A percentile compares a stretch with the other conserved stretches of the same genome.
phyloP scores from a whole-genome alignment of 2,888 invertebrate genomes.

The Polymixis lichenea region DNA sequence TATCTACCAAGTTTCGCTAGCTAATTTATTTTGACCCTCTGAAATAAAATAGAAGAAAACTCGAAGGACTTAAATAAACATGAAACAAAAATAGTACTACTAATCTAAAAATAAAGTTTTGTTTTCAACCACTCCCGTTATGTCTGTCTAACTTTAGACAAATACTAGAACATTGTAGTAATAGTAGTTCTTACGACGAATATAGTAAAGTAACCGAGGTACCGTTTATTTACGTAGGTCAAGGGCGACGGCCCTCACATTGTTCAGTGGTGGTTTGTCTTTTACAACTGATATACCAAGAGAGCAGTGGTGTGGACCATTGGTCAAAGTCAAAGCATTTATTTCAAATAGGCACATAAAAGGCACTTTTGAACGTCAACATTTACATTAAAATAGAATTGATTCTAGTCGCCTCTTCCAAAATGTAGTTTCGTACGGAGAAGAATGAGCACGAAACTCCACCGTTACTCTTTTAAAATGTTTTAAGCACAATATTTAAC shows the following conservation, averaged over 20 bases:
- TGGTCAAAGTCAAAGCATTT: no score
- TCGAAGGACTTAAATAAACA: background rate
- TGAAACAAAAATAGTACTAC: background rate
- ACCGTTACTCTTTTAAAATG: no score
- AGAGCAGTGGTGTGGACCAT: no score
- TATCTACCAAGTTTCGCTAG: background rate
- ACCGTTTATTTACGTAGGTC: conserved; percentile 17
- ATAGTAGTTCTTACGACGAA: background rate
- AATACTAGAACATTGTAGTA: conserved; percentile 28
- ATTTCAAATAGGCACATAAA: no score
- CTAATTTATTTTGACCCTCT: background rate
- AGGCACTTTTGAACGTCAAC: no score
- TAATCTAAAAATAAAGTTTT: conserved; percentile 20
- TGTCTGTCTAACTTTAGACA: conserved; percentile 12
- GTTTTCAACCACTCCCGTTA: conserved; percentile 1
- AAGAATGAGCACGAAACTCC: no score
- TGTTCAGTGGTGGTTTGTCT: background rate
- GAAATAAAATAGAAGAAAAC: background rate
- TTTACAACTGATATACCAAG: background rate
- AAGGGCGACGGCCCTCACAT: background rate
- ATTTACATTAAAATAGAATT: no score
- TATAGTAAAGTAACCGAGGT: background rate
- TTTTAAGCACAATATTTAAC: no score
- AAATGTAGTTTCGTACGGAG: no score
- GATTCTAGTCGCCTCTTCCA: no score